Base-by-base conservation (phyloP, 1,140 invertebrate genomes). In the Lepidurus apus region DNA sequence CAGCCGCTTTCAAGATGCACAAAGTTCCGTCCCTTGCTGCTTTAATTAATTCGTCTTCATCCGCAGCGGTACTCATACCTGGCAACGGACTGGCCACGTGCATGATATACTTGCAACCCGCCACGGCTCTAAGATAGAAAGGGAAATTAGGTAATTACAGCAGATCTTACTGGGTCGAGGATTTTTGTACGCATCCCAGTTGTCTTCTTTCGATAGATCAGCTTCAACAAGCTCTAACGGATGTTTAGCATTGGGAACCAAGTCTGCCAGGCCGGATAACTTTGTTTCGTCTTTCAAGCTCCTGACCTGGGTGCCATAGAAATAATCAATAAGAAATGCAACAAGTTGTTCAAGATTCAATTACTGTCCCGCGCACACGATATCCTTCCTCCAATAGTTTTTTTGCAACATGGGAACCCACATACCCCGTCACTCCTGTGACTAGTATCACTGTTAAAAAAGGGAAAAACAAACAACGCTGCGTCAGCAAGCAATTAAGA, bases 1-100 rank as follows among this genome's bases (percentile, higher is more conserved):
- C 53, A 21, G 53, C 53, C 13, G 53, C 53, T 65, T 65, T 65
- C 53, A 65, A n/a, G 53, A 65, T 65, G 53, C 21, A n/a, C 53
- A 65, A 65, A 65, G 53, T 65, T 65, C 53, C 53, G 8, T 65
- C 53, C 53, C 53, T 65, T 65, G 53, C 53, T 5, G 53, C 53
- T 65, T 9, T 65, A 65, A 65, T 65, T 65, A 65, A 65, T 65
- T 65, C 53, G 21, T 65, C 21, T 65, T 65, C 53, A 65, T 65
- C 53, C 53, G 21, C 53, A 21, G 53, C 53, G 21, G n/a, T 21
- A 65, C n/a, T 21, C 53, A 65, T 9, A 21, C 17, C 17, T 21
- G 53, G 53, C 53, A 65, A 65, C 8, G 53, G 53, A 21, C 53
- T 65, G 13, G 53, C 53, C 21, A 65, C 53, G 21, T 65, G 53